Conservation (phyloP, 1,140 invertebrate genomes). For the Holotrichia oblita region DNA sequence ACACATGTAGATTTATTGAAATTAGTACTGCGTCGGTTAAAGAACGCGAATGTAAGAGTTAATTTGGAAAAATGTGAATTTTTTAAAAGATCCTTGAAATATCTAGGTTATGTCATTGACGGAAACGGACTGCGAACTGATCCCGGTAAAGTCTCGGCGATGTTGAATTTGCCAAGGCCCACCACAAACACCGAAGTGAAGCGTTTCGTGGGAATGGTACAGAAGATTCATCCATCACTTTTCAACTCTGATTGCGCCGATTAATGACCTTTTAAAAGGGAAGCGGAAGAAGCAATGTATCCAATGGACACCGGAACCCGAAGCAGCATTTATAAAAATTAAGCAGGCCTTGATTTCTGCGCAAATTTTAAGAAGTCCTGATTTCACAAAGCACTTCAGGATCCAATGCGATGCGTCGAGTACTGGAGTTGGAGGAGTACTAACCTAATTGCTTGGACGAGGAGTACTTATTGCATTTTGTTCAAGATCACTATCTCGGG, state of each 20-base stretch:
- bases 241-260: slow-evolving; percentile 56
- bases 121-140: slow-evolving; percentile 56
- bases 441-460: slow-evolving; percentile 47
- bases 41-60: not conserved
- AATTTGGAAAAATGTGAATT: slow-evolving; percentile 55
- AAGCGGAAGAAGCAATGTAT: slow-evolving; percentile 46
- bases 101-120: slow-evolving; percentile 58
- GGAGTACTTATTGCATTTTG: slow-evolving; percentile 50
- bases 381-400: slow-evolving; percentile 48
- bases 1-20: slow-evolving; percentile 54
- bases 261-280: slow-evolving; percentile 58
- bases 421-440: slow-evolving; percentile 48
- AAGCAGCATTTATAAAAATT: slow-evolving; percentile 45
- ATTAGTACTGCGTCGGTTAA: not conserved
- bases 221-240: slow-evolving; percentile 61
- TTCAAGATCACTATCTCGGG: slow-evolving; percentile 48
- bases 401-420: slow-evolving; percentile 48
- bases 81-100: slow-evolving; percentile 52
- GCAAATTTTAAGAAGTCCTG: slow-evolving; percentile 49
- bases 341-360: slow-evolving; percentile 47
- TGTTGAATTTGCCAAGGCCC: slow-evolving; percentile 46
- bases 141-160: slow-evolving; percentile 52
- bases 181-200: slow-evolving; percentile 29
- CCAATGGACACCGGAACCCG: slow-evolving; percentile 39
- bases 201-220: slow-evolving; percentile 56